phyloP scores from a whole-genome alignment of 2,888 invertebrate species.

The Morpho helenor region DNA sequence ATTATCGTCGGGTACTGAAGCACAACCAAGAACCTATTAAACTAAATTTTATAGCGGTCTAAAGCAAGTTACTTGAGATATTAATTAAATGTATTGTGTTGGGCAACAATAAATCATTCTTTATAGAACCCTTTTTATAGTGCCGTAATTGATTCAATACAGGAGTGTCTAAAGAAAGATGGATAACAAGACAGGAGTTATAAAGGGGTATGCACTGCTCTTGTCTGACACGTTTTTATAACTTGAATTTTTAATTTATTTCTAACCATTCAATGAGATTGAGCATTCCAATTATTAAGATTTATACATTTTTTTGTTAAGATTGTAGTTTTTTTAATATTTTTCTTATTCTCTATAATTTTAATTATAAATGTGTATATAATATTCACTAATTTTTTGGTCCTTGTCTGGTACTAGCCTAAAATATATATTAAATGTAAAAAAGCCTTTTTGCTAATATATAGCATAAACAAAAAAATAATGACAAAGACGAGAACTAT shows the following conservation, averaged over 20 bases:
- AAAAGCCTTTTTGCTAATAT: no score
- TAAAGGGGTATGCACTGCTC: constrained; percentile 27
- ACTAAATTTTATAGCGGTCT: constrained; percentile 1
- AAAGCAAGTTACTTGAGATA: constrained; percentile 44
- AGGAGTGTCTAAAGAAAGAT: constrained; percentile 52
- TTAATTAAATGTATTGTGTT: constrained; percentile 70
- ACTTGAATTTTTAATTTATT: constrained; percentile 20
- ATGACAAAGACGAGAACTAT: no score
- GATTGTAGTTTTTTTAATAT: no score
- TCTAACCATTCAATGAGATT: constrained; percentile 5
- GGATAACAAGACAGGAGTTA: constrained; percentile 54
- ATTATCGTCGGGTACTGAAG: not conserved
- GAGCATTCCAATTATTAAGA: constrained; percentile 1
- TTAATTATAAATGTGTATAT: not conserved
- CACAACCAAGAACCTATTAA: not conserved
- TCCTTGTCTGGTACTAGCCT: no score
- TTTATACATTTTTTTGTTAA: not conserved
- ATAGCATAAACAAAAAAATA: no score
- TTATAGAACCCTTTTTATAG: constrained; percentile 59
- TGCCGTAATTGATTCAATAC: constrained; percentile 64
- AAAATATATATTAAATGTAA: no score
- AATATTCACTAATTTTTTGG: not conserved
- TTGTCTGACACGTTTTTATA: constrained; percentile 21
- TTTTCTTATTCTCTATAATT: not conserved
- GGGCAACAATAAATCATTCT: constrained; percentile 60